Percentiles rank a stretch among this genome's conserved stretches.
phyloP scores from a whole-genome alignment of 2,888 invertebrate genomes.

The Chrysotoxum bicinctum region DNA sequence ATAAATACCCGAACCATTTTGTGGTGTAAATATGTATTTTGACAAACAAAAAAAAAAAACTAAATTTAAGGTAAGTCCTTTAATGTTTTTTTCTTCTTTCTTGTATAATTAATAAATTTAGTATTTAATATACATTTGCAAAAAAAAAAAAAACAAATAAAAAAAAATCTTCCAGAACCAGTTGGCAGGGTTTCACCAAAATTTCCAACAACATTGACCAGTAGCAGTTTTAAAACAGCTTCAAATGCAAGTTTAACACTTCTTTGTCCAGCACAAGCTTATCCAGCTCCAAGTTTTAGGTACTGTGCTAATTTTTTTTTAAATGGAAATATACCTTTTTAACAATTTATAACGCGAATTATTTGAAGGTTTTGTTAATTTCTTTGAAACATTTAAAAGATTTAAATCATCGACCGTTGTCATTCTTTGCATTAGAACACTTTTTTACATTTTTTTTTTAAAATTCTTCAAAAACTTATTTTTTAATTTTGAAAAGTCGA shows the following conservation, averaged over 20 bases:
- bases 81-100: constrained; percentile 5
- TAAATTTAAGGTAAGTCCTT: constrained; percentile 61
- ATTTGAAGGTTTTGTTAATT: no score
- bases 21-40: constrained; percentile 18
- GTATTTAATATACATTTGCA: constrained; percentile 15
- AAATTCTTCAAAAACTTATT: no score
- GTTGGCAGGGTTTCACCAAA: constrained; percentile 89
- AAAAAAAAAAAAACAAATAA: background rate
- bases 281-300: constrained; percentile 87
- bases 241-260: constrained; percentile 84
- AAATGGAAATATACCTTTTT: no score
- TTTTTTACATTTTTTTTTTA: no score
- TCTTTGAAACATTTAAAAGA: no score
- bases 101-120: constrained; percentile 24
- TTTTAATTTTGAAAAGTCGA: no score
- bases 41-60: constrained; percentile 10
- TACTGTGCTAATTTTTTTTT: constrained; percentile 70
- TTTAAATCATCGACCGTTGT: no score
- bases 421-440: no score
- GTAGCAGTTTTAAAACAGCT: constrained; percentile 85
- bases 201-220: constrained; percentile 84
- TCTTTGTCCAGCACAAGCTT: constrained; percentile 87
- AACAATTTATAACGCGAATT: no score
- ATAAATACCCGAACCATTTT: background rate
- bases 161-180: constrained; percentile 83